These are phyloP conservation scores for Chondrilla cf. caribensis DNA, from an alignment of 37 sponge, comb jelly and placozoan species.

Conservation along the genomic window DNA sequence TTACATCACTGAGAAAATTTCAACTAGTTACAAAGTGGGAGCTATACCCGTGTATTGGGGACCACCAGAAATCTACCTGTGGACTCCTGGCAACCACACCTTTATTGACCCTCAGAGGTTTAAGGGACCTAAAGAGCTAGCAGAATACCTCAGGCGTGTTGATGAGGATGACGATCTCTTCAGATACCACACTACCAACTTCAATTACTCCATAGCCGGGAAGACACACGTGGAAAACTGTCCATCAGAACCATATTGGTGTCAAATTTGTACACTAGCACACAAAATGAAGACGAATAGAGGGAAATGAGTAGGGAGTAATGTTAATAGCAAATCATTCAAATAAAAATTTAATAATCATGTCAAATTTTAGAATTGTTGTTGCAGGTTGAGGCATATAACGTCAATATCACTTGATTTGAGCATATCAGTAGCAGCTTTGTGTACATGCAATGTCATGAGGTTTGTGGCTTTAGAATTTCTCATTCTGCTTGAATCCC, in stretches of 20 bases:
- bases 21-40: neutral
- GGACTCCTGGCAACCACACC: constrained; percentile 2
- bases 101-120: neutral
- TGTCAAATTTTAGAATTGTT: too few species aligned
- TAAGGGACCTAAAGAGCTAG: neutral
- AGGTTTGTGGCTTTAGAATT: too few species aligned
- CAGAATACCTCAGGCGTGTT: neutral
- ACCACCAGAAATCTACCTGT: neutral
- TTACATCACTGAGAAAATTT: neutral
- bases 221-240: neutral
- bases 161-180: neutral
- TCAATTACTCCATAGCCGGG: neutral
- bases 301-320: too few species aligned
- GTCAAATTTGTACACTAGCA: neutral
- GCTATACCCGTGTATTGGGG: constrained; percentile 17
- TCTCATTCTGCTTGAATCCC: too few species aligned
- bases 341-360: too few species aligned
- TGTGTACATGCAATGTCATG: too few species aligned
- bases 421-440: too few species aligned
- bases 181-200: constrained; percentile 9
- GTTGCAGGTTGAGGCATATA: too few species aligned
- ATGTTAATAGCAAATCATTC: too few species aligned
- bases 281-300: too few species aligned
- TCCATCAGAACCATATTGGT: neutral
- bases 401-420: too few species aligned